Percentiles rank a stretch among this genome's conserved stretches.
Conservation (phyloP, 2,113 vertebrate species). For the Dipodomys stephensi region DNA sequence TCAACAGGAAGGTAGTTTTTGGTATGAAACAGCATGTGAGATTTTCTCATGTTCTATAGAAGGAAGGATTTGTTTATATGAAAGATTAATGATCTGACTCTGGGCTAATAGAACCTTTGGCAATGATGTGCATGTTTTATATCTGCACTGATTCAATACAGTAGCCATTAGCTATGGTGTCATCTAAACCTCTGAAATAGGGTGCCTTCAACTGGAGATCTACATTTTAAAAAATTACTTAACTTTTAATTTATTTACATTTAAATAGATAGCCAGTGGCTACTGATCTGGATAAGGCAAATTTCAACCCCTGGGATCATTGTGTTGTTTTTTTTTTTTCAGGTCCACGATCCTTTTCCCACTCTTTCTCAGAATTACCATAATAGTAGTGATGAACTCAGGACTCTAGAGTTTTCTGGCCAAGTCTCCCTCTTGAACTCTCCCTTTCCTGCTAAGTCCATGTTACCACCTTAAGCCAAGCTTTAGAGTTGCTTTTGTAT, state of each 20-base stretch:
- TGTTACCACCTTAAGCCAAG: rapidly evolving
- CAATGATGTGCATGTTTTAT: rapidly evolving
- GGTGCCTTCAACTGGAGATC: not conserved
- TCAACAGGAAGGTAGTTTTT: not conserved
- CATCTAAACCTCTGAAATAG: not conserved
- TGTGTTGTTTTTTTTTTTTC: too few species aligned
- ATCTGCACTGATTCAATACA: rapidly evolving
- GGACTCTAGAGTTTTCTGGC: not conserved
- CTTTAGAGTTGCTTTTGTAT: too few species aligned
- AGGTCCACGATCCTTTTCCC: too few species aligned
- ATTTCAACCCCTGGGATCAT: not conserved
- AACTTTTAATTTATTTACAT: not conserved
- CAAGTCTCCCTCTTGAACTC: not conserved
- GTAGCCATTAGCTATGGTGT: not conserved
- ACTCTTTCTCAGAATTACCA: not conserved
- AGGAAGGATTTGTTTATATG: not conserved
- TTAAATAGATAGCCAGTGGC: not conserved
- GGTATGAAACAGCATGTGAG: not conserved
- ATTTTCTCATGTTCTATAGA: not conserved
- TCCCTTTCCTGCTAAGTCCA: not conserved
- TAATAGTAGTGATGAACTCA: rapidly evolving
- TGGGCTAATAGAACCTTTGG: rapidly evolving
- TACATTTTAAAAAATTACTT: not conserved
- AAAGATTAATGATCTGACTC: not conserved
- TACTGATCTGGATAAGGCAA: too few species aligned